Conservation (phyloP, 2,797 vertebrate genomes). For the Odontamblyopus rebecca region DNA sequence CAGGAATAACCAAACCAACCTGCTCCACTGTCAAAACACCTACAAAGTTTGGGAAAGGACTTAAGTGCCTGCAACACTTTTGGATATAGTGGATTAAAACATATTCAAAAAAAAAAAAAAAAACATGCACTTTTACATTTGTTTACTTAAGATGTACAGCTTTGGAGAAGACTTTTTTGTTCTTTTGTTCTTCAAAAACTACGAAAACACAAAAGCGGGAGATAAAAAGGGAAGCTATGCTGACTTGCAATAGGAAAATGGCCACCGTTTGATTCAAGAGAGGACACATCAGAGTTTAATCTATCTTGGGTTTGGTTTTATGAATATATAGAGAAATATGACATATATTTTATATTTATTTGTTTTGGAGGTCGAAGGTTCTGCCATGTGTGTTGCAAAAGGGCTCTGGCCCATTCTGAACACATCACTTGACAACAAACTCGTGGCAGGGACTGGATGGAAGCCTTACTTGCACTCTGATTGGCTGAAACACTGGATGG, state of each 20-base stretch:
- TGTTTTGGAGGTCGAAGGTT: slow-evolving; percentile 72
- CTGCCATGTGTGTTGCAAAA: slow-evolving; percentile 68
- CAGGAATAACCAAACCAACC: slow-evolving; percentile 84
- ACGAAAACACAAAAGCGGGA: slow-evolving; percentile 67
- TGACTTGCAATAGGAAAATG: slow-evolving; percentile 55
- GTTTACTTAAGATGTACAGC: slow-evolving; percentile 84
- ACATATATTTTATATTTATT: slow-evolving; percentile 84
- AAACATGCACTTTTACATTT: slow-evolving; percentile 84
- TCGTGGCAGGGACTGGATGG: slow-evolving; percentile 68
- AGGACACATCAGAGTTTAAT: slow-evolving; percentile 70
- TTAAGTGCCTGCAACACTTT: slow-evolving; percentile 99
- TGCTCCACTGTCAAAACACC: slow-evolving; percentile 89
- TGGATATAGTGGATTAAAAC: slow-evolving; percentile 86
- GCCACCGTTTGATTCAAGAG: slow-evolving; percentile 61
- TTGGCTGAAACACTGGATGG: slow-evolving; percentile 68
- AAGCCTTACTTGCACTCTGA: slow-evolving; percentile 74
- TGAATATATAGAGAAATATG: slow-evolving; percentile 79
- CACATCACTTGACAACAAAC: slow-evolving; percentile 61
- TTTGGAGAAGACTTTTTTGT: slow-evolving; percentile 70
- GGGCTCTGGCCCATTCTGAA: slow-evolving; percentile 62
- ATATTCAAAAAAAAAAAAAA: slow-evolving; percentile 47
- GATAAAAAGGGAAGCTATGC: slow-evolving; percentile 36
- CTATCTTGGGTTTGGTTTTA: slow-evolving; percentile 78
- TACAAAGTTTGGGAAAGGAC: slow-evolving; percentile 89
- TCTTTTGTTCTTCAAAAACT: slow-evolving; percentile 63